Conservation (phyloP, 2,113 vertebrate species). For the Sprattus sprattus region DNA sequence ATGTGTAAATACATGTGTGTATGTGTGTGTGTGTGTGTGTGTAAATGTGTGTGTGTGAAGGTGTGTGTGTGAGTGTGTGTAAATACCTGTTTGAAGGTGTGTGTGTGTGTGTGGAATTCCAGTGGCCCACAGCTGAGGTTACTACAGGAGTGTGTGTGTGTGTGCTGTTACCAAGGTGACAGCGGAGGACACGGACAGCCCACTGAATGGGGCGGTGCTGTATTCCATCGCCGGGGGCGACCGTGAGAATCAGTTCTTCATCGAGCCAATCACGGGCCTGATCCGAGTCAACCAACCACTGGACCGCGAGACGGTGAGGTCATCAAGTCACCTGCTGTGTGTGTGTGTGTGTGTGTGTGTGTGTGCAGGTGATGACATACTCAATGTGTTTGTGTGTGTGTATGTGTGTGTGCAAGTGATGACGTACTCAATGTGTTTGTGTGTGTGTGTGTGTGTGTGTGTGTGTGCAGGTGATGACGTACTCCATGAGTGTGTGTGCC, state of each 20-base stretch:
- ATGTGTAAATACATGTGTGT: background rate
- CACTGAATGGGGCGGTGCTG: constrained; percentile 81
- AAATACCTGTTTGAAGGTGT: background rate
- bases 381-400: constrained; percentile 17
- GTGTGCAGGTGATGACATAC: too few species aligned
- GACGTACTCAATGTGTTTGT: background rate
- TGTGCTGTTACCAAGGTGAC: constrained; percentile 72
- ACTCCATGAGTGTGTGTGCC: constrained; percentile 85
- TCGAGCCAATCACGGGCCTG: constrained; percentile 84
- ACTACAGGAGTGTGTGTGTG: constrained; percentile 14
- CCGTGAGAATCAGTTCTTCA: constrained; percentile 84
- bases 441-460: background rate
- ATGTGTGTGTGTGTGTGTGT: constrained; percentile 14
- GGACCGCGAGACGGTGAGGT: constrained; percentile 90
- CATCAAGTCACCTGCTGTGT: background rate
- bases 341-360: background rate
- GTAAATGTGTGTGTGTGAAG: too few species aligned
- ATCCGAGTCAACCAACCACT: constrained; percentile 93
- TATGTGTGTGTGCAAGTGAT: background rate
- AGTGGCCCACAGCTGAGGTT: too few species aligned
- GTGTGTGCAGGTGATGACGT: constrained; percentile 80
- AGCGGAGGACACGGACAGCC: constrained; percentile 91
- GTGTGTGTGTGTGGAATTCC: background rate
- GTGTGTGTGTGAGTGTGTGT: too few species aligned
- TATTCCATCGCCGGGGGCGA: constrained; percentile 92